These are phyloP conservation scores for Liodrosophila aerea DNA, from an alignment of 2,888 invertebrate species.

Conservation along the genomic window DNA sequence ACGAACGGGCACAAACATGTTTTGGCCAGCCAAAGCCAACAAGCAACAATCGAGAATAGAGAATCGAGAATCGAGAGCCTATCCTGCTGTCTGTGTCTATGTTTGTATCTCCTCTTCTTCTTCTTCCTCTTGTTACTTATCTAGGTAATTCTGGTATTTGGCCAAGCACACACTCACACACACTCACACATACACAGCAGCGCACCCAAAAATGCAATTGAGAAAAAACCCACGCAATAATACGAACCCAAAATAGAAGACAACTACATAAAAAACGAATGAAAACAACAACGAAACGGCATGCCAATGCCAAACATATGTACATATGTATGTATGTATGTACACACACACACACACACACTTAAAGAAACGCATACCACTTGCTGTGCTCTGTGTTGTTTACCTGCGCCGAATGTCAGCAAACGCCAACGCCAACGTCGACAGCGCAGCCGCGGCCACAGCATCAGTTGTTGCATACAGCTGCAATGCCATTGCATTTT, in stretches of 20 bases:
- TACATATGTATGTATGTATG: conserved; percentile 11
- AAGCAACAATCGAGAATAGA: conserved; percentile 18
- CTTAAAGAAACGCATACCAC: conserved; percentile 32
- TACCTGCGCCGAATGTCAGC: conserved; percentile 47
- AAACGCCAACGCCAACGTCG: conserved; percentile 25
- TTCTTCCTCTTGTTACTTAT: conserved; percentile 39
- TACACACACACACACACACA: conserved; percentile 20
- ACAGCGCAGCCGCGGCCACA: conserved; percentile 60
- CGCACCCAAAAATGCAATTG: conserved; percentile 73
- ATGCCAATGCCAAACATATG: conserved; percentile 66
- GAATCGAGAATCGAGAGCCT: conserved; percentile 45
- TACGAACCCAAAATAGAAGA: conserved; percentile 72
- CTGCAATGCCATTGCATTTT: conserved; percentile 45
- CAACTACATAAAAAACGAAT: conserved; percentile 55
- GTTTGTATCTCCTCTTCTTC: conserved; percentile 3
- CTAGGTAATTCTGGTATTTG: conserved; percentile 61
- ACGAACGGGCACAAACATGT: conserved; percentile 46
- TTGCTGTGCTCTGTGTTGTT: conserved; percentile 44
- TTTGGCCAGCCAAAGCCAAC: conserved; percentile 33
- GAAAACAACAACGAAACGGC: conserved; percentile 60
- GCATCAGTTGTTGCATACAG: conserved; percentile 50
- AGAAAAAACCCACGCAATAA: conserved; percentile 73
- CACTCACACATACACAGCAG: conserved; percentile 18
- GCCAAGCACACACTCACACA: conserved; percentile 18
- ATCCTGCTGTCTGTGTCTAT: conserved; percentile 42